These are phyloP conservation scores for Oconnorella tubifera DNA, from an alignment of 2,888 invertebrate species.

Conservation along the genomic window DNA sequence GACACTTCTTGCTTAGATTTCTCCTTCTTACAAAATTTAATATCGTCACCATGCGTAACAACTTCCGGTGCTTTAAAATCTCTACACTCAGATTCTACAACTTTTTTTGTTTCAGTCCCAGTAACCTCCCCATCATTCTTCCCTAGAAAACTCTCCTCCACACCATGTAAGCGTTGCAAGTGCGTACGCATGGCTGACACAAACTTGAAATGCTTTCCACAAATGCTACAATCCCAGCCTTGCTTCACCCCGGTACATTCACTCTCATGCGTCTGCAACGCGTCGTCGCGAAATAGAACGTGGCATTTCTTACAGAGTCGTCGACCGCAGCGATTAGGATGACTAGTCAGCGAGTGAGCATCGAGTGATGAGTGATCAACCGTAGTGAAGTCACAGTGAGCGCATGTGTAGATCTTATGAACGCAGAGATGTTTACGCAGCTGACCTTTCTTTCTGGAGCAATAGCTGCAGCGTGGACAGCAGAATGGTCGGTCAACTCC, in stretches of 20 bases:
- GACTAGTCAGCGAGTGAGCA: constrained; percentile 43
- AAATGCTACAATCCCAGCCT: constrained; percentile 48
- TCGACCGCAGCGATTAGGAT: constrained; percentile 46
- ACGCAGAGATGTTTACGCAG: constrained; percentile 46
- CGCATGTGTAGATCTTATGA: constrained; percentile 49
- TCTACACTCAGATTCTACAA: no score
- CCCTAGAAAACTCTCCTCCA: background rate
- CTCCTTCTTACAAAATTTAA: no score
- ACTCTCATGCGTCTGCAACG: constrained; percentile 44
- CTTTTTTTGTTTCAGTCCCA: no score
- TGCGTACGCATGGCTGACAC: constrained; percentile 48
- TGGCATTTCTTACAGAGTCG: constrained; percentile 50
- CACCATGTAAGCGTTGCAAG: constrained; percentile 15
- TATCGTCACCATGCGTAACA: no score
- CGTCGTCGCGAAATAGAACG: constrained; percentile 18
- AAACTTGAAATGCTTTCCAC: constrained; percentile 50
- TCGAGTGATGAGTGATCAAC: constrained; percentile 41
- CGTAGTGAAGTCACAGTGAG: constrained; percentile 43
- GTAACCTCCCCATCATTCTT: no score
- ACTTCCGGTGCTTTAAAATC: no score
- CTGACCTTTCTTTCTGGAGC: constrained; percentile 46
- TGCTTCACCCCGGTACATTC: constrained; percentile 44
- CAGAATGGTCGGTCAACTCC: constrained; percentile 20
- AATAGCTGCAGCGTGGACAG: constrained; percentile 44
- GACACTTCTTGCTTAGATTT: no score